phyloP scores from a whole-genome alignment of 2,113 vertebrate species.

The Cyphomyrus plagiostoma region DNA sequence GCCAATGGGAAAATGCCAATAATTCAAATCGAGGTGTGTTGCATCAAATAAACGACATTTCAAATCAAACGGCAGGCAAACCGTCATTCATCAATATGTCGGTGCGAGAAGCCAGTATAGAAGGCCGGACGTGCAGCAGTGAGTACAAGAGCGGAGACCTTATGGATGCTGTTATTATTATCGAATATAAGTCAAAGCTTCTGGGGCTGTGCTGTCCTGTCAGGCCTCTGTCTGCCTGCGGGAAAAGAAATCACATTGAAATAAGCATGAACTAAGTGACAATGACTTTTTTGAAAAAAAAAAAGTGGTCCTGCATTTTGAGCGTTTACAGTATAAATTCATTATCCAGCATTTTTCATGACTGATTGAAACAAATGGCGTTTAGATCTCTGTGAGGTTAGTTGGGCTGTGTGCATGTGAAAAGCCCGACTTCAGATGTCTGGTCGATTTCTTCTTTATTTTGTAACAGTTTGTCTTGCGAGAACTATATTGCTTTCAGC shows the following conservation, averaged over 20 bases:
- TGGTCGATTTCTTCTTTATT: background rate
- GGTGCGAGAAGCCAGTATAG: background rate
- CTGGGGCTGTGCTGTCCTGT: background rate
- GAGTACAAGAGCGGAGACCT: background rate
- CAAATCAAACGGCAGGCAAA: background rate
- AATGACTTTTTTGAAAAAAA: background rate
- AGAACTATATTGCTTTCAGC: background rate
- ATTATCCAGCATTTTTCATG: slow-evolving; percentile 2
- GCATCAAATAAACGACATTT: background rate
- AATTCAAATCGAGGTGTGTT: slow-evolving; percentile 1
- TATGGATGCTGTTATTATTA: slow-evolving; percentile 10
- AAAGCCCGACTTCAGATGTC: background rate
- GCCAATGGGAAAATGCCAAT: background rate
- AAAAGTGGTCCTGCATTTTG: background rate
- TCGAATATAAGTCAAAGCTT: slow-evolving; percentile 6
- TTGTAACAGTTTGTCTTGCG: background rate
- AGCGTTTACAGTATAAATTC: background rate
- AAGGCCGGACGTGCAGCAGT: background rate
- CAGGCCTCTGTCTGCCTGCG: background rate
- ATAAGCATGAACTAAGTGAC: background rate
- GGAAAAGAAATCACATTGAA: background rate
- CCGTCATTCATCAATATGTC: slow-evolving; percentile 6
- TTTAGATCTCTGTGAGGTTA: background rate
- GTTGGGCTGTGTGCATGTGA: background rate
- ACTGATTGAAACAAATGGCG: background rate